Evolutionary conservation across 2,888 invertebrate genomes (phyloP).

Genomic region (Eulithis testata): DNA sequence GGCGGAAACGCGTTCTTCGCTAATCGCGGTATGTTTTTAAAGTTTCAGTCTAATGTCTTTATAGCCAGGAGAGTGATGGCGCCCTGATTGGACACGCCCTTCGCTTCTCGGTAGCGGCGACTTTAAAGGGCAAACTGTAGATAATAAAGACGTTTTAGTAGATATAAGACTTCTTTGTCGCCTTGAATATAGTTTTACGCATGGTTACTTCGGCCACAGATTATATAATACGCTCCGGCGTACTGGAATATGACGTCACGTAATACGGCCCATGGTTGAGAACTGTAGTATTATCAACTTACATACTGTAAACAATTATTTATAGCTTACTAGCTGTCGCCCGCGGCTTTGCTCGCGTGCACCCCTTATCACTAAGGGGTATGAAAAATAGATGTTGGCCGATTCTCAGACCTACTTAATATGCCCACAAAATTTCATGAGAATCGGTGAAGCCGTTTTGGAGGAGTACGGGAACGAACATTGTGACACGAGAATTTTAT

Average conservation of each 20-base stretch:
- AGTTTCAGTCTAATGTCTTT: constrained; percentile 66
- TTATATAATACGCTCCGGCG: too few species aligned
- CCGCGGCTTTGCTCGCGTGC: too few species aligned
- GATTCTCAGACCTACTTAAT: too few species aligned
- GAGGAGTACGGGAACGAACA: too few species aligned
- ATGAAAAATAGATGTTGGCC: too few species aligned
- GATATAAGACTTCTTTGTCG: constrained; percentile 5
- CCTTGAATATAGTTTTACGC: constrained; percentile 5
- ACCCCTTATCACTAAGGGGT: too few species aligned
- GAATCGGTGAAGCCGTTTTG: too few species aligned
- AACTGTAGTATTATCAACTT: too few species aligned
- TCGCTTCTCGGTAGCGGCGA: constrained; percentile 66
- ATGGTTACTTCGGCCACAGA: neutral
- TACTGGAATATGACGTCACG: neutral
- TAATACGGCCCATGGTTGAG: neutral
- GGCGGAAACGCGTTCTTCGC: constrained; percentile 67
- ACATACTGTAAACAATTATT: too few species aligned
- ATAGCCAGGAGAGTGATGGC: constrained; percentile 72
- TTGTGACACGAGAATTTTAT: too few species aligned
- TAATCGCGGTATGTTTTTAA: constrained; percentile 64
- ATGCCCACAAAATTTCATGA: too few species aligned
- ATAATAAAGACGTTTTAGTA: constrained; percentile 27
- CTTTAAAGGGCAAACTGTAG: constrained; percentile 53
- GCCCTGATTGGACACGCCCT: constrained; percentile 69
- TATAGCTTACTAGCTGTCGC: too few species aligned